Base-by-base conservation (phyloP, 2,888 invertebrate genomes). In the Hypselothyrea guttata region DNA sequence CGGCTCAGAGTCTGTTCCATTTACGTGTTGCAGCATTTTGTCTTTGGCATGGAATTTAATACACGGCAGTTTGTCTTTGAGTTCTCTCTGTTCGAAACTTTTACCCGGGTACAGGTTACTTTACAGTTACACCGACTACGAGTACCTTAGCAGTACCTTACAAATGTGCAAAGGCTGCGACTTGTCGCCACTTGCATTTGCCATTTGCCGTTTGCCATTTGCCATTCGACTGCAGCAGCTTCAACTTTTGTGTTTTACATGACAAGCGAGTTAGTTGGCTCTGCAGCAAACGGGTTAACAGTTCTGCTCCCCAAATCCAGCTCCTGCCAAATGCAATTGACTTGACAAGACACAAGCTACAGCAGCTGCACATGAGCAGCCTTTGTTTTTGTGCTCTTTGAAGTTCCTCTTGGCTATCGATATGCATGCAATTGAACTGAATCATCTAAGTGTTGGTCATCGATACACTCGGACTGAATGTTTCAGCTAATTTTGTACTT, bases 21-120 rank as follows among this genome's bases (percentile, higher is more conserved):
- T 75, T 67, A 55, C 66, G 65, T 78, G 76, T 57, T 57, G 75
- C 62, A 66, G 75, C 81, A 82, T 84, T 81, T 84, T 82, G 85
- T 84, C 84, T 85, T 85, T 70, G 40, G 73, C 58, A 83, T 81
- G 69, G 73, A 83, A 81, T 85, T 70, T 83, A 85, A 83, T 85
- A 81, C 84, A 71, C 81, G 68, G 73, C 73, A 83, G 81, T 83
- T 83, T 83, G 85, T 85, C 85, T 85, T 71, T 22, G 22, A 22
- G 22, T 22, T 22, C 22, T 22, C 5, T 22, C 3, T 22, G 22
- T 22, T 2, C 5, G 22, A 22, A 22, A 22, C 3, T 22, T 22
- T 22, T 22, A 22, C 22, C 22, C 5, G 22, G 22, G 22, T 5
- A 22, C 22, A 22, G 22, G 22, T 22, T 22, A 22, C 22, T 22